phyloP scores from a whole-genome alignment of 2,113 vertebrate species.

The Stigmatopora argus region DNA sequence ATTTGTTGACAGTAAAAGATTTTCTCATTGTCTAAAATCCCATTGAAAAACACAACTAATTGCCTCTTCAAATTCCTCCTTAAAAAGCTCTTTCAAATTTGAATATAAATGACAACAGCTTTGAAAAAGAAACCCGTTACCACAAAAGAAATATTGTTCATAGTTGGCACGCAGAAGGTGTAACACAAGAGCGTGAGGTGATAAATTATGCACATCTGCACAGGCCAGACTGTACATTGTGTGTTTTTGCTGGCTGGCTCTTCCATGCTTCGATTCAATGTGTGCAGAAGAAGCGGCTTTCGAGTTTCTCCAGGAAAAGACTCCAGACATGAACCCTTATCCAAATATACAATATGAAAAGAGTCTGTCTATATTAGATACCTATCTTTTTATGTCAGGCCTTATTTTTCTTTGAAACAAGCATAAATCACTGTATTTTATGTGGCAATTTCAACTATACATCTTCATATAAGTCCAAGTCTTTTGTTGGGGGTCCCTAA shows the following conservation, averaged over 20 bases:
- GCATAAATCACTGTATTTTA: no score
- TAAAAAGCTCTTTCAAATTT: not conserved
- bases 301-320: not conserved
- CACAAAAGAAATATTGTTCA: not conserved
- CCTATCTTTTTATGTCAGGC: not conserved
- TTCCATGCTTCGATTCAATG: not conserved
- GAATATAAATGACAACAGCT: not conserved
- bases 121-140: not conserved
- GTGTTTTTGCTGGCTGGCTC: conserved; percentile 4
- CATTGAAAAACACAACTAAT: not conserved
- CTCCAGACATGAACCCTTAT: not conserved
- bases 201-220: conserved; percentile 4
- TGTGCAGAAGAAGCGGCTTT: not conserved
- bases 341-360: not conserved
- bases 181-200: conserved; percentile 3
- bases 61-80: not conserved
- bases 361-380: not conserved
- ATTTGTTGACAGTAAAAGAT: not conserved
- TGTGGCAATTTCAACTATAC: no score
- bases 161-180: not conserved
- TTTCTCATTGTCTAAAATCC: not conserved
- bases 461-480: no score
- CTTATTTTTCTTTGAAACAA: no score
- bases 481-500: conserved; percentile 51
- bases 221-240: not conserved